Base-by-base conservation (phyloP, 2,113 vertebrate genomes). In the Phaethon lepturus region DNA sequence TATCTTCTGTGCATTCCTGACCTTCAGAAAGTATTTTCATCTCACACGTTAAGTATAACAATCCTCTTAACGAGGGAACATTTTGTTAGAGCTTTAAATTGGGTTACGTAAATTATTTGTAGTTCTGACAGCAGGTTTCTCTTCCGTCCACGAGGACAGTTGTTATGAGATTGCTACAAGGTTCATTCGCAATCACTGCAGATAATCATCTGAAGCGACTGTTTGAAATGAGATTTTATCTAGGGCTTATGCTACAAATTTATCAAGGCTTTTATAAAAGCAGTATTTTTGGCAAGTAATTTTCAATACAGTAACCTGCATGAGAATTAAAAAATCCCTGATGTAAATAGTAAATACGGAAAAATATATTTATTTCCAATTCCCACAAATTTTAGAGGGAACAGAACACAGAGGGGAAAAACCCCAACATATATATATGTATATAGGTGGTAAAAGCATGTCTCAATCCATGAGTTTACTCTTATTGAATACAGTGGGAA, bases 61-160 rank as follows among this genome's bases (percentile, higher is more conserved):
- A 97, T 97, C 97, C 97, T 97, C 96, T 97, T 98, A 97, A 91
- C 83, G 55, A 31, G 82, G 77, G 97, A 97, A 97, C 98, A 98
- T 97, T 98, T 97, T 97, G 97, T 98, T 90, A 98, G 86, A 84
- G 92, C 95, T 97, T 97, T 97, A 96, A 94, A 97, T 88, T 95
- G 93, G 90, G 96, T 98, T 98, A 97, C 76, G 40, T 95, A 96
- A 97, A 97, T 94, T 97, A 93, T 97, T 97, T 96, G 93, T 93
- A 93, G 68, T 95, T 95, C 87, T 89, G 89, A 96, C 90, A 94
- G 96, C 95, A 94, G 95, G 91, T 93, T 86, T 96, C 85, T 94
- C 68, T 95, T 96, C 86, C 17, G 31, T 92, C 90, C 95, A 66
- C 13, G 66, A 97, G 95, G 90, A 94, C 71, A 73, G 88, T 88